Conservation (phyloP, 1,140 invertebrate genomes). For the Lasaia peninsularis region DNA sequence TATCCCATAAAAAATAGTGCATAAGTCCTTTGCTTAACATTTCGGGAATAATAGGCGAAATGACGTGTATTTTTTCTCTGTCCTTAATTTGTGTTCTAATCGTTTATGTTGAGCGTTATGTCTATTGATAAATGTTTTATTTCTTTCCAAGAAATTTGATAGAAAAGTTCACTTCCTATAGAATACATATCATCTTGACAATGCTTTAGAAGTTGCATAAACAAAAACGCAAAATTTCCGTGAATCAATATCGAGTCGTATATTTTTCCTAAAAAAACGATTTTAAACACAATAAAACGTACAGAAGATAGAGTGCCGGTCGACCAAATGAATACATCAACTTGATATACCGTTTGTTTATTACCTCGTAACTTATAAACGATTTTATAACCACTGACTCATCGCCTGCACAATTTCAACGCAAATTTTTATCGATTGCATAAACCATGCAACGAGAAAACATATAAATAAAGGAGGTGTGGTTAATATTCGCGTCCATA, state of each 20-base stretch:
- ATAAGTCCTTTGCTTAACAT: too few relatives aligned
- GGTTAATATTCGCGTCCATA: too few relatives aligned
- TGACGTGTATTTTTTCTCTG: too few relatives aligned
- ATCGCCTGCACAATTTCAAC: constrained; percentile 6
- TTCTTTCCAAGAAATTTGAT: too few relatives aligned
- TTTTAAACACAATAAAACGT: constrained; percentile 24
- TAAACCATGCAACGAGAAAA: background rate
- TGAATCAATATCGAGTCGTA: background rate
- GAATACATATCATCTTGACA: background rate
- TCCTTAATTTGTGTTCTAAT: too few relatives aligned
- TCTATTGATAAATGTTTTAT: too few relatives aligned
- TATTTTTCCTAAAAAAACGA: background rate
- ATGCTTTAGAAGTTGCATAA: background rate
- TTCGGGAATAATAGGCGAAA: too few relatives aligned
- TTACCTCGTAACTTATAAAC: constrained; percentile 13
- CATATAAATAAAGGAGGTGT: background rate
- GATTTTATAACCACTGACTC: constrained; percentile 15
- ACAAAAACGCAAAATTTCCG: background rate
- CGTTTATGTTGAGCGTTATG: too few relatives aligned
- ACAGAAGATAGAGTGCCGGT: constrained; percentile 23
- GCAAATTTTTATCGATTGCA: constrained; percentile 3
- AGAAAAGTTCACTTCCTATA: too few relatives aligned
- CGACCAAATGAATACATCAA: constrained; percentile 29
- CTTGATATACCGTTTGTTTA: constrained; percentile 22
- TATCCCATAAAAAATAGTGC: too few relatives aligned